Conservation (phyloP, 2,113 vertebrate genomes). For the Tyto alba region DNA sequence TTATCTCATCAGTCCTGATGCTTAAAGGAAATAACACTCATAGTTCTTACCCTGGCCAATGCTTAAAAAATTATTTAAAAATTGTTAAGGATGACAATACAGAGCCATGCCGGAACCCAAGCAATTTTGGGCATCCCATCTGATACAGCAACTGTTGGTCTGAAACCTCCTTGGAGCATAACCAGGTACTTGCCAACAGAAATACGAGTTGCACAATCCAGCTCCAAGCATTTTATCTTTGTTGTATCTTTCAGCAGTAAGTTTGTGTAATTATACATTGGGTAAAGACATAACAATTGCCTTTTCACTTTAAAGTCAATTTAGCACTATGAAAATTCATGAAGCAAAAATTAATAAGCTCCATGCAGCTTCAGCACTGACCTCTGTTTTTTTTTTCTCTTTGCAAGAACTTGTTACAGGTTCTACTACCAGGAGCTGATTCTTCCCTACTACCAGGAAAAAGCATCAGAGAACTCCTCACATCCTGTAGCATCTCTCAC, state of each 20-base stretch:
- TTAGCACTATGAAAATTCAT: background rate
- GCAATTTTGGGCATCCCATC: background rate
- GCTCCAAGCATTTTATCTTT: background rate
- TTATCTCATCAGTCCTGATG: background rate
- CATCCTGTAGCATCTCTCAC: background rate
- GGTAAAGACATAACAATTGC: background rate
- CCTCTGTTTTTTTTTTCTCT: background rate
- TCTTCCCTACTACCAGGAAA: background rate
- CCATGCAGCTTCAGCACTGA: conserved; percentile 1
- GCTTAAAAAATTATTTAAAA: no score
- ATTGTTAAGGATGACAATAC: background rate
- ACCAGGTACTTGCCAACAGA: background rate
- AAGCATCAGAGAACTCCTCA: background rate
- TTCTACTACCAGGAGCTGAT: background rate
- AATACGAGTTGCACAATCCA: background rate
- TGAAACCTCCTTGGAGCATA: background rate
- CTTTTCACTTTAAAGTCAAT: background rate
- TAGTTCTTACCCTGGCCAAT: background rate
- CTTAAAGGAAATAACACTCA: background rate
- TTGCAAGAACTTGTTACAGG: background rate
- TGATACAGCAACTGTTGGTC: background rate
- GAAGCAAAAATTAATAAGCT: background rate
- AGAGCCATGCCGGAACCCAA: background rate
- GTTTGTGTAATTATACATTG: background rate
- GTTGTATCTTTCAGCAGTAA: background rate